phyloP scores from a whole-genome alignment of 2,113 vertebrate species.

The Lagopus muta region DNA sequence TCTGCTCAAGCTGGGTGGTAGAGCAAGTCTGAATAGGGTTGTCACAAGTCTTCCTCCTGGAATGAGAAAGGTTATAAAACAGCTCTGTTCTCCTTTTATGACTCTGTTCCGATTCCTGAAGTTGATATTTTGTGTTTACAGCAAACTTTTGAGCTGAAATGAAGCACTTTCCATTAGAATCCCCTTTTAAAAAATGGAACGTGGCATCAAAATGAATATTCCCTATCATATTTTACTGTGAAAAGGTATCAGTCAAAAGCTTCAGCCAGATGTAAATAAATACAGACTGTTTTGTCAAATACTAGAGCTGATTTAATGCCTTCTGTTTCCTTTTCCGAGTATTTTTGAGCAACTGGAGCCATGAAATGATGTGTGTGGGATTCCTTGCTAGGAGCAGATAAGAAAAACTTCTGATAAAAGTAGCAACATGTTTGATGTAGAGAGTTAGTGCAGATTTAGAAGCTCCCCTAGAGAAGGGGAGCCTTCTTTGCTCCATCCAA shows the following conservation, averaged over 20 bases:
- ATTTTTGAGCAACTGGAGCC: constrained; percentile 13
- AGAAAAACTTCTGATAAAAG: background rate
- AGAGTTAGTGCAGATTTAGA: background rate
- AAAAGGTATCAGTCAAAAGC: constrained; percentile 49
- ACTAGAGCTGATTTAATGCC: constrained; percentile 21
- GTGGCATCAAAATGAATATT: background rate
- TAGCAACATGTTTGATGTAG: background rate
- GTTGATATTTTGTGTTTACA: rapidly evolving
- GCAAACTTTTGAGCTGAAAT: constrained; percentile 14
- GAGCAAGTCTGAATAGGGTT: background rate
- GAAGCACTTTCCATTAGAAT: constrained; percentile 7
- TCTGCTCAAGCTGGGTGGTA: background rate
- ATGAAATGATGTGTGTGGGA: background rate
- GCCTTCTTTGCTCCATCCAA: background rate
- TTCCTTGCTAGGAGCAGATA: constrained; percentile 27
- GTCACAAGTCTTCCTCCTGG: background rate
- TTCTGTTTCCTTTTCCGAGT: constrained; percentile 35
- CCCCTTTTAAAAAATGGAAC: constrained; percentile 30
- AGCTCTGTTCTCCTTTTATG: background rate
- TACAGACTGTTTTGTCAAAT: background rate
- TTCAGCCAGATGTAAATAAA: constrained; percentile 27
- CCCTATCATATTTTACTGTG: background rate
- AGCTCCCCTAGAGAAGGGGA: background rate
- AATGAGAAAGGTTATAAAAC: background rate
- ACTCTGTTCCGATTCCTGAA: background rate